Evolutionary conservation across 2,888 invertebrate genomes (phyloP).

Genomic region (Prostheceraeus crozeri): DNA sequence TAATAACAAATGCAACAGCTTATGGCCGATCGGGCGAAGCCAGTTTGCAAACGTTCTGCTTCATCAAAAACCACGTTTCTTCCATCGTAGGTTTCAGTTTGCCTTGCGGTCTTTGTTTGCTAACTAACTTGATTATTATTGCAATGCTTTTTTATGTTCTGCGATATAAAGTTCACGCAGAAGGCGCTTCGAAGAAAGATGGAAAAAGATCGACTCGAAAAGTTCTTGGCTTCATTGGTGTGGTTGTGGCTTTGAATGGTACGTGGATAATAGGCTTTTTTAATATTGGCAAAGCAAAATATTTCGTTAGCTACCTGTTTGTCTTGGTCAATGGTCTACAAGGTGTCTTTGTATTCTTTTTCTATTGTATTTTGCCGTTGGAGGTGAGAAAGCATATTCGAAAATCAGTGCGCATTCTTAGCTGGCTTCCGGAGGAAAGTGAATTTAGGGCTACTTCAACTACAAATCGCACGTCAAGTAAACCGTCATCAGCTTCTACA

Average conservation of each 20-base stretch:
- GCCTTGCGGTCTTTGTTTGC: background rate
- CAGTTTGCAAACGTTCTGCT: background rate
- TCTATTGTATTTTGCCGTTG: background rate
- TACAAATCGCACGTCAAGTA: no score
- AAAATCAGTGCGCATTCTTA: background rate
- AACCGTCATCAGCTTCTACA: no score
- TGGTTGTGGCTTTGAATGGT: background rate
- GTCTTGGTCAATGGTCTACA: slow-evolving; percentile 1
- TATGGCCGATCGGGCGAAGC: background rate
- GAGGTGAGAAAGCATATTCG: slow-evolving; percentile 1
- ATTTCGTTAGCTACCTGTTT: background rate
- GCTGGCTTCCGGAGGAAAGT: no score
- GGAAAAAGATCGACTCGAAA: no score
- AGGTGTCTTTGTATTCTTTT: slow-evolving; percentile 14
- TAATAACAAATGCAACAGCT: background rate
- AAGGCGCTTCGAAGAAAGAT: no score
- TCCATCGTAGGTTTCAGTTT: background rate
- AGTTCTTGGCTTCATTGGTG: background rate
- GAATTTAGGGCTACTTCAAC: no score
- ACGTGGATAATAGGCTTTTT: slow-evolving; percentile 11
- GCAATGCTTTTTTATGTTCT: background rate
- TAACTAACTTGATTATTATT: background rate
- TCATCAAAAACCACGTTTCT: background rate
- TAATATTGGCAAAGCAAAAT: background rate
- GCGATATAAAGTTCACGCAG: background rate